Evolutionary conservation across 2,113 vertebrate species (phyloP).

Genomic region (Rhinolophus sinicus): DNA sequence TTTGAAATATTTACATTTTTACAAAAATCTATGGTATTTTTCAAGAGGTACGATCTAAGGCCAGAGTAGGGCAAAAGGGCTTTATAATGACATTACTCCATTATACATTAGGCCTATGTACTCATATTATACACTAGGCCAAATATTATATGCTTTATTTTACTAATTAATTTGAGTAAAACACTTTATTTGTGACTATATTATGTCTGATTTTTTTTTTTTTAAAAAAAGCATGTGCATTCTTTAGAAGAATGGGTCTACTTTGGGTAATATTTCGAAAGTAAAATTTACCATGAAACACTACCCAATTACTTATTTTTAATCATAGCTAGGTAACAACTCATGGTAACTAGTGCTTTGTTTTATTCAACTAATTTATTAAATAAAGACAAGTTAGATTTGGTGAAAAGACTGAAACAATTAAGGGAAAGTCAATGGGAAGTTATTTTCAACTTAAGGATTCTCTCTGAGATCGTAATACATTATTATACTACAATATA

Average conservation of each 20-base stretch:
- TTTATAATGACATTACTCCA: conserved; percentile 1
- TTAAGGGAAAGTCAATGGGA: conserved; percentile 24
- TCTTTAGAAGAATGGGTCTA: conserved; percentile 20
- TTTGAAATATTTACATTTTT: conserved; percentile 35
- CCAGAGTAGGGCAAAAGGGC: background rate
- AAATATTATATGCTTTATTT: background rate
- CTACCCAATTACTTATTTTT: conserved; percentile 29
- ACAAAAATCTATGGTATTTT: background rate
- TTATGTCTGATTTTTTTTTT: background rate
- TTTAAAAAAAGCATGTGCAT: background rate
- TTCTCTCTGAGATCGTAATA: background rate
- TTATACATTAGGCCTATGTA: background rate
- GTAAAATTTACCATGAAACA: background rate
- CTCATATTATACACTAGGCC: background rate
- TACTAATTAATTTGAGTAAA: conserved; percentile 18
- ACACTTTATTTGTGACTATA: background rate
- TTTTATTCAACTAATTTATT: conserved; percentile 32
- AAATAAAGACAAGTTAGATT: conserved; percentile 6
- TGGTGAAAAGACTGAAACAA: background rate
- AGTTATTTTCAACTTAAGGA: conserved; percentile 37
- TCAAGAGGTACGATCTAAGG: background rate
- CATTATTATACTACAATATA: background rate
- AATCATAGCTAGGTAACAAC: conserved; percentile 18
- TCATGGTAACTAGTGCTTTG: conserved; percentile 27
- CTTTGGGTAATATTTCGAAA: conserved; percentile 36